phyloP scores from a whole-genome alignment of 2,888 invertebrate genomes.

The Nudaria mundana region DNA sequence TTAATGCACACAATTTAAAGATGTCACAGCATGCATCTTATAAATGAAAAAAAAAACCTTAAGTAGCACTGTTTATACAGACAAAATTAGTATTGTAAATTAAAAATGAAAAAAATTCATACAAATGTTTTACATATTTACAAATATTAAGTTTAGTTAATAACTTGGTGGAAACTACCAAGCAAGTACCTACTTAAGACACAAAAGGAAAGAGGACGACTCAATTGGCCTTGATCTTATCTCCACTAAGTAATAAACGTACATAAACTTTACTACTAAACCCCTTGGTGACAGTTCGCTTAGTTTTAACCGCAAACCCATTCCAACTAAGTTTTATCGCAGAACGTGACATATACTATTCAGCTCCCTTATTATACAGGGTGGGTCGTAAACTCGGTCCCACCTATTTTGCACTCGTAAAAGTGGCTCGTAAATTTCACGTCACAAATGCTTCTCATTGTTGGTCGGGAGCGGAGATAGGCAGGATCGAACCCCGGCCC shows the following conservation, averaged over 20 bases:
- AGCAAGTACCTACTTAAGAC: too few relatives aligned
- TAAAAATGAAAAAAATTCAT: too few relatives aligned
- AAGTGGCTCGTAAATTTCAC: conserved; percentile 72
- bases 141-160: too few relatives aligned
- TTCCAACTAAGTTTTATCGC: conserved; percentile 19
- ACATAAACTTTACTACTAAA: conserved; percentile 1
- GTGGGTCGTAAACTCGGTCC: conserved; percentile 64
- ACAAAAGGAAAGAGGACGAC: too few relatives aligned
- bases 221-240: conserved; percentile 4
- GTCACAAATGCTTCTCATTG: conserved; percentile 71
- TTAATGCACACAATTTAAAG: too few relatives aligned
- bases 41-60: too few relatives aligned
- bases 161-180: too few relatives aligned
- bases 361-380: conserved; percentile 62
- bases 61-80: too few relatives aligned
- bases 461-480: conserved; percentile 51
- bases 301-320: conserved; percentile 7
- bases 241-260: conserved; percentile 4
- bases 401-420: conserved; percentile 77
- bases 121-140: too few relatives aligned
- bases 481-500: conserved; percentile 34
- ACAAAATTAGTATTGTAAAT: too few relatives aligned
- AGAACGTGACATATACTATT: conserved; percentile 31
- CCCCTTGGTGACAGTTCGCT: background rate
- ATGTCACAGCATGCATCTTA: too few relatives aligned